A percentile compares a stretch with the other conserved stretches of the same genome.
Evolutionary conservation across 2,888 invertebrate genomes (phyloP).

Genomic region (Cheiracanthium punctorium): DNA sequence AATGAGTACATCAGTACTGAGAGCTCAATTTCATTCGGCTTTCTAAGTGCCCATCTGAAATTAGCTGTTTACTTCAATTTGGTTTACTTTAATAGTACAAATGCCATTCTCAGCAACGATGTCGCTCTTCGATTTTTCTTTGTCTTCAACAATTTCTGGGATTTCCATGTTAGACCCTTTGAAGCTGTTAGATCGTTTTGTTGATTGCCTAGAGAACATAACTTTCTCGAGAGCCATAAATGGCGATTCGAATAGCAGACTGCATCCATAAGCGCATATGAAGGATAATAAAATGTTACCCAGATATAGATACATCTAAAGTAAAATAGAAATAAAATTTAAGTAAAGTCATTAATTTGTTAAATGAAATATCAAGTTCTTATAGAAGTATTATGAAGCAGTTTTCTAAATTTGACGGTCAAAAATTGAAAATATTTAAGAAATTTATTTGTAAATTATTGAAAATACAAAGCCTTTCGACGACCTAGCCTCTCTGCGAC

Average conservation of each 20-base stretch:
- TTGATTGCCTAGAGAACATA: background rate
- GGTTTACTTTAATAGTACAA: constrained; percentile 29
- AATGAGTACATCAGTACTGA: no score
- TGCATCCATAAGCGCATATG: constrained; percentile 26
- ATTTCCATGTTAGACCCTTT: background rate
- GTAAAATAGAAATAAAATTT: no score
- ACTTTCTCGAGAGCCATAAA: constrained; percentile 57
- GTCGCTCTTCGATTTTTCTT: background rate
- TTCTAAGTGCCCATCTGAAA: no score
- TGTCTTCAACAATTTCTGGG: background rate
- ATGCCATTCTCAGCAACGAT: background rate
- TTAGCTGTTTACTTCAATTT: constrained; percentile 10
- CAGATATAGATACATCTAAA: constrained; percentile 37
- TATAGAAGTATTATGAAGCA: no score
- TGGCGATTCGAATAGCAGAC: constrained; percentile 48
- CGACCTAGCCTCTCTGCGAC: no score
- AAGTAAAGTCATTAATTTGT: no score
- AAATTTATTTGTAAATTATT: no score
- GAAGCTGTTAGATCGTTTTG: background rate
- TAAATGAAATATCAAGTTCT: no score
- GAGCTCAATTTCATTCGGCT: no score
- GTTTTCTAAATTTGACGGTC: no score
- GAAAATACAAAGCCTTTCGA: no score
- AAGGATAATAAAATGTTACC: constrained; percentile 25
- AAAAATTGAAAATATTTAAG: no score